A percentile compares a stretch with the other conserved stretches of the same genome.
Evolutionary conservation across 2,888 invertebrate genomes (phyloP).

Genomic region (Apotomis capreana): DNA sequence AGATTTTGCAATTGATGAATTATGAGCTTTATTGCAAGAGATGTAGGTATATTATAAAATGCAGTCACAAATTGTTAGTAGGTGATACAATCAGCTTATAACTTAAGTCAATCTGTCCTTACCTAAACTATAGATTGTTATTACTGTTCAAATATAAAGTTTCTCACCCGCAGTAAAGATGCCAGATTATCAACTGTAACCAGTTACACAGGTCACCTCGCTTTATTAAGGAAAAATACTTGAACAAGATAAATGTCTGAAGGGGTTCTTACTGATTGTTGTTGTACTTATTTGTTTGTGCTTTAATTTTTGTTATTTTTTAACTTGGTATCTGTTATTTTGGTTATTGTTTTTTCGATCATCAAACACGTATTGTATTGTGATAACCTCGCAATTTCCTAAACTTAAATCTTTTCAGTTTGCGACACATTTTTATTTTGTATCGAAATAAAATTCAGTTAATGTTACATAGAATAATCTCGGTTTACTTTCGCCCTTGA

Average conservation of each 20-base stretch:
- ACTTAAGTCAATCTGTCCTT: slow-evolving; percentile 50
- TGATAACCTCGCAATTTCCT: no score
- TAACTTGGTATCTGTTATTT: no score
- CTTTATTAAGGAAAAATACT: not conserved
- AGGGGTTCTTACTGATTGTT: not conserved
- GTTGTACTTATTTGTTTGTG: not conserved
- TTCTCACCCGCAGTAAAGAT: slow-evolving; percentile 18
- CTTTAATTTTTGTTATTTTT: not conserved
- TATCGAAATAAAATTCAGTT: no score
- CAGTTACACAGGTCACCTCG: not conserved
- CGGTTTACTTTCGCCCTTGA: no score
- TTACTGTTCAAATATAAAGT: slow-evolving; percentile 9
- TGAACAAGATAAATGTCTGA: not conserved
- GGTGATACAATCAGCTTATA: slow-evolving; percentile 46
- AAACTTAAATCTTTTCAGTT: no score
- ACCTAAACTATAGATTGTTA: slow-evolving; percentile 33
- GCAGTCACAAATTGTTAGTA: slow-evolving; percentile 51
- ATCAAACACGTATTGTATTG: no score
- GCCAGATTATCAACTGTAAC: slow-evolving; percentile 11
- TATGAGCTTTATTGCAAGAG: slow-evolving; percentile 48
- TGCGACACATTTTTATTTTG: no score
- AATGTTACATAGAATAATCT: no score
- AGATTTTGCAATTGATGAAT: slow-evolving; percentile 53
- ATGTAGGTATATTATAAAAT: slow-evolving; percentile 48
- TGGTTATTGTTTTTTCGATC: no score